Evolutionary conservation across 2,113 vertebrate species (phyloP), one percentile per base, ranked within the genome.

Genomic region (Trachemys scripta): DNA sequence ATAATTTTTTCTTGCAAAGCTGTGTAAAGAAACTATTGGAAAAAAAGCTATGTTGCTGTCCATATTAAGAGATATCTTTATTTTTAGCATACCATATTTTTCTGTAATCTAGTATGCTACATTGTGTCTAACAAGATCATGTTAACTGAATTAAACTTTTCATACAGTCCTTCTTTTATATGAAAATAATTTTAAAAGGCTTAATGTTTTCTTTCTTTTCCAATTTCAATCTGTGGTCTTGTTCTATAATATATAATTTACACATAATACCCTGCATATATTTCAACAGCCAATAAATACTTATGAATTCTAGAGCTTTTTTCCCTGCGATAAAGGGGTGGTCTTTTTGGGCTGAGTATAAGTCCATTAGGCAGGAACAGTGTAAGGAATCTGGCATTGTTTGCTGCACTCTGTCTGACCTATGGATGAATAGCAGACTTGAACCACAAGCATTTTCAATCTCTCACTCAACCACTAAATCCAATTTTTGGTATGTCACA

Each of bases 401-500:
- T 96, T 96, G 42, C 88, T 97, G 79, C 87, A 86, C 85, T 97
- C 69, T 90, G 49, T 84, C 82, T 97, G 90, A 94, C 89, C 90
- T 87, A 42, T 51, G 84, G 85, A 90, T 97, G 92, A 94, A 94
- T 96, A 93, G 31, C 82, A 91, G 69, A 82, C 76, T 49, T 79
- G 80, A 96, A 80, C 78, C 91, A 42, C 27, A 38, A 90, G 31
- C 78, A 82, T 76, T 90, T 94, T 92, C 86, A 47, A 10, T 90
- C 59, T 96, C 93, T 96, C 78, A 80, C 84, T 81, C 84, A 89
- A 72, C 76, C 75, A 19, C 87, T 78, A 76, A 94, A 84, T 93
- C 78, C 93, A 91, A 88, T 93, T 94, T 83, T 94, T 92, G 51
- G 31, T 87, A 80, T 96, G 90, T 92, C 87, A 88, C 85, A 90